phyloP scores from a whole-genome alignment of 2,113 vertebrate species.

The pig (Sus scrofa) region DNA sequence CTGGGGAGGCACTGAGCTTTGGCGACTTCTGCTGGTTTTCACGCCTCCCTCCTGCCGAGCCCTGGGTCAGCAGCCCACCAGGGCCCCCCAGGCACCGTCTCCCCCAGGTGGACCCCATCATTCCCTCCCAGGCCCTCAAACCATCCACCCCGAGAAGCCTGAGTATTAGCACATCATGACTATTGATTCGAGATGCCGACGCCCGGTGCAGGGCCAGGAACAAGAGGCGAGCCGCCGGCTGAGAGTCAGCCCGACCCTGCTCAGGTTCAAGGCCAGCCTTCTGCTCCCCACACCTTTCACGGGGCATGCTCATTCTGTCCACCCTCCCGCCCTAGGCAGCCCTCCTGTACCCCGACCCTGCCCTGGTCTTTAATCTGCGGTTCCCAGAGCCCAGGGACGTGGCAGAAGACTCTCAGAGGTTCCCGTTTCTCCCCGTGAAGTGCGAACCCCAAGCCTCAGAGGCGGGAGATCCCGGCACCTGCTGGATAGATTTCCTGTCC shows the following conservation, averaged over 20 bases:
- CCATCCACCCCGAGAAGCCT: accelerated
- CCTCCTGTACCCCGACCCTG: accelerated
- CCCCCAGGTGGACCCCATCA: accelerated
- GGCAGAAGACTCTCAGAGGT: background rate
- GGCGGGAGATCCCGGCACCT: no score
- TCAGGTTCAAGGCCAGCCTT: background rate
- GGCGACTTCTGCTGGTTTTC: background rate
- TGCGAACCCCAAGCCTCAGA: accelerated
- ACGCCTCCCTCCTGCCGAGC: background rate
- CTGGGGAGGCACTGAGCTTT: background rate
- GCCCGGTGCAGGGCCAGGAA: accelerated
- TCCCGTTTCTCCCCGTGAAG: accelerated
- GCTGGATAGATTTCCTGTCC: background rate
- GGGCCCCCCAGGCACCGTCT: background rate
- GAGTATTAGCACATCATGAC: accelerated
- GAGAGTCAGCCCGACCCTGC: background rate
- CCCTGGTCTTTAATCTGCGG: background rate
- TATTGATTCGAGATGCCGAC: accelerated
- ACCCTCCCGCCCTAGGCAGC: accelerated
- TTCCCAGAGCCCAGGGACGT: background rate
- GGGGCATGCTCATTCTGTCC: no score
- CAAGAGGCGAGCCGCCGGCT: accelerated
- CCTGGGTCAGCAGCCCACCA: accelerated
- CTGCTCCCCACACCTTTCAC: background rate
- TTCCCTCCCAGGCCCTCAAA: background rate